Evolutionary conservation across 2,888 invertebrate species (phyloP).

Genomic region (Drosophila mettleri): DNA sequence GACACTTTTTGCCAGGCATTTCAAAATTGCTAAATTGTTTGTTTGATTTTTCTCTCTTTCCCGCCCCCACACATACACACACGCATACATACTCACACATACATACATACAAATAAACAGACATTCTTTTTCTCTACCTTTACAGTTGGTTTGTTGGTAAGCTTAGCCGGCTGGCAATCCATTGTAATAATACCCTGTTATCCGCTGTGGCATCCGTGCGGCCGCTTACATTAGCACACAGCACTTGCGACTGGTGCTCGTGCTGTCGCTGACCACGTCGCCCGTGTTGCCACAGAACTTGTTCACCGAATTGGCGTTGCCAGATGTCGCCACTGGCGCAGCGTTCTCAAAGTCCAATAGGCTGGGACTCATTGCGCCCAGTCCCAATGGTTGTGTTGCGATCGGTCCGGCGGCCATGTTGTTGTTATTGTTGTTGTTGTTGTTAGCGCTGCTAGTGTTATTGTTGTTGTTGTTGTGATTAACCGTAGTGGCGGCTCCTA

Average conservation of each 20-base stretch:
- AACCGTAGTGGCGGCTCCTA: constrained; percentile 81
- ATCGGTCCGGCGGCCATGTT: constrained; percentile 66
- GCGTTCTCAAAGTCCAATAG: constrained; percentile 81
- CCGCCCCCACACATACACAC: constrained; percentile 27
- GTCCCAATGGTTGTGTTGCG: constrained; percentile 73
- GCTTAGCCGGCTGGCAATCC: constrained; percentile 62
- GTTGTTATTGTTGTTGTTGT: constrained; percentile 77
- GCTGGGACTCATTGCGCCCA: constrained; percentile 85
- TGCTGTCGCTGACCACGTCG: constrained; percentile 90
- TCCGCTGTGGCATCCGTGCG: constrained; percentile 8
- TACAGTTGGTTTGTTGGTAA: constrained; percentile 54
- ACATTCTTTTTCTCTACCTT: neutral
- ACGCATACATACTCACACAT: constrained; percentile 10
- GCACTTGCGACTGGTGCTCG: constrained; percentile 88
- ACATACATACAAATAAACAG: constrained; percentile 1
- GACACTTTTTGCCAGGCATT: constrained; percentile 70
- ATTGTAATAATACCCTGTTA: constrained; percentile 61
- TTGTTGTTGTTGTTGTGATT: constrained; percentile 62
- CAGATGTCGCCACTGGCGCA: constrained; percentile 60
- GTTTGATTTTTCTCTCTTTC: constrained; percentile 29
- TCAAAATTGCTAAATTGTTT: constrained; percentile 59
- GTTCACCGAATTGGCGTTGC: constrained; percentile 72
- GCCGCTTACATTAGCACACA: constrained; percentile 89
- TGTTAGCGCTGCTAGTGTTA: constrained; percentile 75
- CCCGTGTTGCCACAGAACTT: constrained; percentile 91